A percentile compares a stretch with the other conserved stretches of the same genome.
These are phyloP conservation scores for Tyto alba DNA, from an alignment of 2,113 vertebrate genomes.

Conservation along the genomic window DNA sequence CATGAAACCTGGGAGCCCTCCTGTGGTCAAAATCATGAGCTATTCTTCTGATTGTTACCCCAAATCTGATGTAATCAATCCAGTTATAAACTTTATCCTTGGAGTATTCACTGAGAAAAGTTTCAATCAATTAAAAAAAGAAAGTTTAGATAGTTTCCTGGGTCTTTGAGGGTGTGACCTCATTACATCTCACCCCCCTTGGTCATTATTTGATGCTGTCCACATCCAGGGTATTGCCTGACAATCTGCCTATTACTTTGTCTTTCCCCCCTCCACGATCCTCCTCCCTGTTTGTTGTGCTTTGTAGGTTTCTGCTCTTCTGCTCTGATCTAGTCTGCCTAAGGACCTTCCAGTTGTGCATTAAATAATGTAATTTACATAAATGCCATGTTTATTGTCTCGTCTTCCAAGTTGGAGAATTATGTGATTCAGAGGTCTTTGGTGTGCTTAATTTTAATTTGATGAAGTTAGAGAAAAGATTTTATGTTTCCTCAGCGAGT, in stretches of 20 bases:
- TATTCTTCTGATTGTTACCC: neutral
- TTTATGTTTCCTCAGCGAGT: neutral
- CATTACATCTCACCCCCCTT: neutral
- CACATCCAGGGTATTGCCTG: neutral
- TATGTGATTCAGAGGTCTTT: neutral
- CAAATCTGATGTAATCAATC: neutral
- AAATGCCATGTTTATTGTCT: neutral
- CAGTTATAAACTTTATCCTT: neutral
- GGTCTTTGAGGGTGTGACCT: neutral
- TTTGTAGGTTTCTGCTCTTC: neutral
- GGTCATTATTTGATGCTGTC: neutral
- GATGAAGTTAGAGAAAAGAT: neutral
- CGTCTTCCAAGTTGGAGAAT: neutral
- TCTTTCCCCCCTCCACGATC: neutral
- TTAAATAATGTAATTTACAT: neutral
- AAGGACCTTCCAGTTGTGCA: neutral
- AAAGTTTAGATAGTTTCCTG: neutral
- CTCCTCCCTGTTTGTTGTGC: neutral
- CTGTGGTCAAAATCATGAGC: conserved; percentile 42
- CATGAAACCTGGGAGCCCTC: conserved; percentile 58
- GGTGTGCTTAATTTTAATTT: neutral
- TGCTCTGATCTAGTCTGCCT: neutral
- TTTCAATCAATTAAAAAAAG: neutral
- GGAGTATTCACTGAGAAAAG: neutral
- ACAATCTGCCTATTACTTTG: neutral